Percentiles rank a stretch among this genome's conserved stretches.
Conservation (phyloP, 1,140 invertebrate genomes). For the Polypedilum vanderplanki region DNA sequence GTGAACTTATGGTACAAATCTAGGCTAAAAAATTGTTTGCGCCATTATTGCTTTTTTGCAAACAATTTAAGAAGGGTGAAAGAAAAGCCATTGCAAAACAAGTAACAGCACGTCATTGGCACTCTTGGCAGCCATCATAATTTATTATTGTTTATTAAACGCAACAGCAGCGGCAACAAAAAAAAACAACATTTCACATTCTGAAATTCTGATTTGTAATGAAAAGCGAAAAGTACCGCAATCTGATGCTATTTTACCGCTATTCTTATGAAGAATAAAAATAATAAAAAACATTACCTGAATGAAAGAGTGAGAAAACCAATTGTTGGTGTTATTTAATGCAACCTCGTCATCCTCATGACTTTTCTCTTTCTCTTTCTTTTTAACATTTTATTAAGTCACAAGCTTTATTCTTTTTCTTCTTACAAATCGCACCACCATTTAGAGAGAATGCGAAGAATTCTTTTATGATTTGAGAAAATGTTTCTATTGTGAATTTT, state of each 20-base stretch:
- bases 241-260: neutral
- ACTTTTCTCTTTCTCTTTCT: too few relatives aligned
- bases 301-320: too few relatives aligned
- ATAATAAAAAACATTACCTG: neutral
- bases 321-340: too few relatives aligned
- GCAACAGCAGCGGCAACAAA: neutral
- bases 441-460: too few relatives aligned
- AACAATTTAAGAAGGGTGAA: constrained; percentile 5
- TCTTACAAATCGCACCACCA: too few relatives aligned
- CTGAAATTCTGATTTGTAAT: constrained; percentile 25
- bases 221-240: constrained; percentile 27
- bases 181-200: constrained; percentile 21
- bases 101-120: neutral
- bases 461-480: too few relatives aligned
- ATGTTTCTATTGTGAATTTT: too few relatives aligned
- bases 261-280: neutral
- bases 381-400: too few relatives aligned
- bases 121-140: neutral
- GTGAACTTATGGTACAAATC: neutral
- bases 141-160: neutral
- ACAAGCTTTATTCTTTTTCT: too few relatives aligned
- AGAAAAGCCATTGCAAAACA: too few relatives aligned
- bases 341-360: too few relatives aligned
- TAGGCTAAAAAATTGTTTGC: constrained; percentile 26
- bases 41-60: neutral